phyloP scores from a whole-genome alignment of 2,797 vertebrate species.

The Cichlasoma orientale region DNA sequence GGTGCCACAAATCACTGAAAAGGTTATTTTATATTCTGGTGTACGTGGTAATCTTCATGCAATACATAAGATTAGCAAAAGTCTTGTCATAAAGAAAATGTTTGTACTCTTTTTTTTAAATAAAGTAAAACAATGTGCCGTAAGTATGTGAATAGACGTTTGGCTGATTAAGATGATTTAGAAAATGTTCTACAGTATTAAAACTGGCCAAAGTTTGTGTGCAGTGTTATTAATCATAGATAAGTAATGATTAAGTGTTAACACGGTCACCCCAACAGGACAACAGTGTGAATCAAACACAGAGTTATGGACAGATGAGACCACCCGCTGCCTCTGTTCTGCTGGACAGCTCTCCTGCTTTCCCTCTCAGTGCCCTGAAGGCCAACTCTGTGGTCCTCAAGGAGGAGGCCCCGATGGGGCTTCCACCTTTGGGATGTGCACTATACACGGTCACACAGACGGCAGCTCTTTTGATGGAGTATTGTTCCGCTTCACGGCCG shows the following conservation, averaged over 20 bases:
- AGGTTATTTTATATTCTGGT: background rate
- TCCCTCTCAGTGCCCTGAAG: conserved; percentile 62
- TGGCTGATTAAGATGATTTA: background rate
- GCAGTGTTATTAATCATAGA: background rate
- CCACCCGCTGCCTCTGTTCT: conserved; percentile 77
- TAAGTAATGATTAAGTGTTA: background rate
- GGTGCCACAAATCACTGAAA: background rate
- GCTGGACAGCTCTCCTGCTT: conserved; percentile 73
- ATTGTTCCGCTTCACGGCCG: conserved; percentile 78
- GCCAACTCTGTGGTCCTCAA: conserved; percentile 71
- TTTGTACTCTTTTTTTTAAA: too few relatives aligned
- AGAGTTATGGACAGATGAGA: conserved; percentile 81
- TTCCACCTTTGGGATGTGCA: conserved; percentile 76
- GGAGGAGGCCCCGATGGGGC: conserved; percentile 38
- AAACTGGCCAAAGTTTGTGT: background rate
- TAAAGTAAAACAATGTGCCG: too few relatives aligned
- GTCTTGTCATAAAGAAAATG: too few relatives aligned
- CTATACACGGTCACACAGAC: conserved; percentile 78
- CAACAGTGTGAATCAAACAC: conserved; percentile 78
- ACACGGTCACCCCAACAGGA: conserved; percentile 55
- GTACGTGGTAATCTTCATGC: background rate
- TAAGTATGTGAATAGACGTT: too few relatives aligned
- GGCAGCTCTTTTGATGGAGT: conserved; percentile 85
- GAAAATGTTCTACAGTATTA: background rate
- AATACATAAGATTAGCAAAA: background rate